Conservation (phyloP, 1,140 invertebrate species). For the Chironomus tepperi region DNA sequence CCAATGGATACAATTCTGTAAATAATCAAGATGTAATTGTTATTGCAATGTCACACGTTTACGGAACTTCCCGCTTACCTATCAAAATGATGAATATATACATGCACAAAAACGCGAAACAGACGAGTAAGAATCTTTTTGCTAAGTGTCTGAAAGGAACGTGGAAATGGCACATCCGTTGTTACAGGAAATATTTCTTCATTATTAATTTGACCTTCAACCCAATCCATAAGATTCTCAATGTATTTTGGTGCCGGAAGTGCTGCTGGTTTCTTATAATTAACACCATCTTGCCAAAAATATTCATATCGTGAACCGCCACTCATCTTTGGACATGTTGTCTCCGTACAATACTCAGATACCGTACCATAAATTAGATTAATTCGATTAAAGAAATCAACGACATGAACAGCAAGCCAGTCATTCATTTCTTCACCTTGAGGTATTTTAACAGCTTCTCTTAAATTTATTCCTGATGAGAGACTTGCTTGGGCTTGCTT, state of each 20-base stretch:
- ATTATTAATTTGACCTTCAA: slow-evolving; percentile 88
- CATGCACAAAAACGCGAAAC: slow-evolving; percentile 92
- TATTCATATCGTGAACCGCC: slow-evolving; percentile 87
- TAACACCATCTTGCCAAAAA: slow-evolving; percentile 81
- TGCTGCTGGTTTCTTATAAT: slow-evolving; percentile 81
- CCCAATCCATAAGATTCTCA: slow-evolving; percentile 87
- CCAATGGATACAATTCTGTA: slow-evolving; percentile 70
- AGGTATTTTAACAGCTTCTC: slow-evolving; percentile 75
- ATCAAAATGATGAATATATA: slow-evolving; percentile 97
- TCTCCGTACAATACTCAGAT: slow-evolving; percentile 76
- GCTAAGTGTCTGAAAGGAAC: slow-evolving; percentile 67
- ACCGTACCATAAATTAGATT: slow-evolving; percentile 90
- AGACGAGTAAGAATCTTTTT: slow-evolving; percentile 84
- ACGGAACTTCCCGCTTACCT: background rate
- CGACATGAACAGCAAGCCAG: slow-evolving; percentile 94
- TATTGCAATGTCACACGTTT: too few species aligned
- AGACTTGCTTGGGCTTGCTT: slow-evolving; percentile 91
- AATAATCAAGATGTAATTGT: background rate
- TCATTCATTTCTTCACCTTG: slow-evolving; percentile 82
- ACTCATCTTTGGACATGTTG: slow-evolving; percentile 84
- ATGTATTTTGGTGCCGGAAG: slow-evolving; percentile 85
- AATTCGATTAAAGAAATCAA: slow-evolving; percentile 94
- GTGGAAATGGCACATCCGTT: slow-evolving; percentile 81
- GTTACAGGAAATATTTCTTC: slow-evolving; percentile 49
- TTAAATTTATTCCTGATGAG: slow-evolving; percentile 87